These are phyloP conservation scores for Rhopalosiphum maidis DNA, from an alignment of 1,140 invertebrate genomes.

Conservation along the genomic window DNA sequence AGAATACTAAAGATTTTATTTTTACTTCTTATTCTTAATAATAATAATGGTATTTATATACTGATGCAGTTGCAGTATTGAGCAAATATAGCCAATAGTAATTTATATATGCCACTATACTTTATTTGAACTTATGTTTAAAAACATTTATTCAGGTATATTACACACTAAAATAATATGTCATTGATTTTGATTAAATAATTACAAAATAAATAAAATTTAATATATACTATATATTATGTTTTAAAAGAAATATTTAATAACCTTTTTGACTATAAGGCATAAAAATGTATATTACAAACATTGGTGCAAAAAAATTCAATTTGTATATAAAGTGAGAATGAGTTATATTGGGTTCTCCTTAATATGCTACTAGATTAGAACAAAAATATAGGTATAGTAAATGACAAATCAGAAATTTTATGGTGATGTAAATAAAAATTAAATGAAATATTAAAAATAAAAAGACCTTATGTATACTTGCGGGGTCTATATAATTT, in stretches of 20 bases:
- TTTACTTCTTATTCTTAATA: too few relatives aligned
- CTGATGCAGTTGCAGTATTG: too few relatives aligned
- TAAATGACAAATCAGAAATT: not conserved
- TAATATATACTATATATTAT: not conserved
- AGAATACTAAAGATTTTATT: too few relatives aligned
- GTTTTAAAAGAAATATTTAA: not conserved
- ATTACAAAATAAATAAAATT: too few relatives aligned
- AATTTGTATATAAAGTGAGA: not conserved
- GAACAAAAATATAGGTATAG: not conserved
- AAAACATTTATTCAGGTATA: not conserved
- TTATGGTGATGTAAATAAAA: not conserved
- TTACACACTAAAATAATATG: too few relatives aligned
- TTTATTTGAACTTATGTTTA: not conserved
- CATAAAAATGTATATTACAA: not conserved
- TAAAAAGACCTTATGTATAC: not conserved
- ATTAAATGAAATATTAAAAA: not conserved
- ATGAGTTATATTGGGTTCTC: not conserved
- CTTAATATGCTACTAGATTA: not conserved
- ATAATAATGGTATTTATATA: too few relatives aligned
- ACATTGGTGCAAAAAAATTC: not conserved
- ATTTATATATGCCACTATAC: too few relatives aligned
- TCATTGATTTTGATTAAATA: too few relatives aligned
- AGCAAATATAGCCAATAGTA: too few relatives aligned
- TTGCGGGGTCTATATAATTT: conserved; percentile 36
- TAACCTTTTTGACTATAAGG: not conserved